phyloP scores from a whole-genome alignment of 2,797 vertebrate genomes.

The Apogon talboti region DNA sequence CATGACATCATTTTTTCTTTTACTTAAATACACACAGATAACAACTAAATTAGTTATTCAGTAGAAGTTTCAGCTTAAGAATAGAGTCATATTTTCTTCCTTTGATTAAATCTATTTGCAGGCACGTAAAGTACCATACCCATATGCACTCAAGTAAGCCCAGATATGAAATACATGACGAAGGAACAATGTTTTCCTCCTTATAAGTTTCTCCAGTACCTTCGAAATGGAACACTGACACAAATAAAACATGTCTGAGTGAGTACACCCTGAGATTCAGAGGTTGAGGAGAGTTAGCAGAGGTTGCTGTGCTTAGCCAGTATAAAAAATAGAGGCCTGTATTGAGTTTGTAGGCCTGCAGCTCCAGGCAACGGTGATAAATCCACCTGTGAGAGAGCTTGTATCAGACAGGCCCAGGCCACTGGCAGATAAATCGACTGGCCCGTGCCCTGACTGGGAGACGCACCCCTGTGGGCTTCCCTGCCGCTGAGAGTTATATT shows the following conservation, averaged over 20 bases:
- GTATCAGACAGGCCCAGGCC: slow-evolving; percentile 85
- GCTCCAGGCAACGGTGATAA: slow-evolving; percentile 83
- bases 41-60: no score
- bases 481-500: slow-evolving; percentile 83
- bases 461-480: slow-evolving; percentile 81
- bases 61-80: no score
- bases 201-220: slow-evolving; percentile 44
- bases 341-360: slow-evolving; percentile 76
- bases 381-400: slow-evolving; percentile 85
- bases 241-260: slow-evolving; percentile 68
- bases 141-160: neutral
- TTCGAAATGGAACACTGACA: slow-evolving; percentile 66
- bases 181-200: slow-evolving; percentile 13
- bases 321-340: slow-evolving; percentile 77
- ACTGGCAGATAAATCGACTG: slow-evolving; percentile 86
- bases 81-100: no score
- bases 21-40: no score
- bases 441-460: slow-evolving; percentile 77
- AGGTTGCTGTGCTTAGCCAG: slow-evolving; percentile 76
- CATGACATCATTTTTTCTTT: no score
- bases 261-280: slow-evolving; percentile 66
- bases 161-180: neutral
- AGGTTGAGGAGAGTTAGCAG: slow-evolving; percentile 77
- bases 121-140: neutral
- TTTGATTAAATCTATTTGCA: neutral